Conservation (phyloP, 2,113 vertebrate genomes). For the Heliornis fulica region DNA sequence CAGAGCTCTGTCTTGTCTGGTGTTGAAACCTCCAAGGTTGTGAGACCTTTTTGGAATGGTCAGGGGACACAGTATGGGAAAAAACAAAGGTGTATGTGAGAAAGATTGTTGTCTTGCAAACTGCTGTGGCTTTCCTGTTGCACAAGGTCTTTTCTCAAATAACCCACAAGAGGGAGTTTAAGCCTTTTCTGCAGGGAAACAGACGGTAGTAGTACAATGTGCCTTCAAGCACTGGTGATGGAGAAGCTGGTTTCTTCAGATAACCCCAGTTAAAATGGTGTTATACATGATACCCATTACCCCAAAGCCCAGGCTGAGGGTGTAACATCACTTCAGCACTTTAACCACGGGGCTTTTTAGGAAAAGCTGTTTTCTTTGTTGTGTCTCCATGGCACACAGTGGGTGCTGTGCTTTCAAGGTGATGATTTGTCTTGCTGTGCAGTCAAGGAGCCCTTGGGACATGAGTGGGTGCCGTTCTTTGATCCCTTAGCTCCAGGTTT, state of each 20-base stretch:
- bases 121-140: neutral
- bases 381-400: neutral
- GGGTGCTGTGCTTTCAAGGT: neutral
- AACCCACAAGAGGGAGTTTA: slow-evolving; percentile 59
- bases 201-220: neutral
- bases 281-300: neutral
- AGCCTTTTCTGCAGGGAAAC: neutral
- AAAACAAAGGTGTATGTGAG: neutral
- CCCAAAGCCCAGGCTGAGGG: neutral
- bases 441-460: neutral
- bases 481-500: neutral
- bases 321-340: no score
- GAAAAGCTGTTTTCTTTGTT: neutral
- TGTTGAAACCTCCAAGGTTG: neutral
- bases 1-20: neutral
- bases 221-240: neutral
- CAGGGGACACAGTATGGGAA: neutral
- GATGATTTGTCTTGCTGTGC: neutral
- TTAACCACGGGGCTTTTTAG: neutral
- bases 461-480: accelerated
- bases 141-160: neutral
- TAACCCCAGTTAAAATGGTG: neutral
- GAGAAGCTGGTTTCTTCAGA: neutral
- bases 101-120: neutral
- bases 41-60: neutral